phyloP scores from a whole-genome alignment of 1,140 invertebrate genomes.

The Orius laevigatus region DNA sequence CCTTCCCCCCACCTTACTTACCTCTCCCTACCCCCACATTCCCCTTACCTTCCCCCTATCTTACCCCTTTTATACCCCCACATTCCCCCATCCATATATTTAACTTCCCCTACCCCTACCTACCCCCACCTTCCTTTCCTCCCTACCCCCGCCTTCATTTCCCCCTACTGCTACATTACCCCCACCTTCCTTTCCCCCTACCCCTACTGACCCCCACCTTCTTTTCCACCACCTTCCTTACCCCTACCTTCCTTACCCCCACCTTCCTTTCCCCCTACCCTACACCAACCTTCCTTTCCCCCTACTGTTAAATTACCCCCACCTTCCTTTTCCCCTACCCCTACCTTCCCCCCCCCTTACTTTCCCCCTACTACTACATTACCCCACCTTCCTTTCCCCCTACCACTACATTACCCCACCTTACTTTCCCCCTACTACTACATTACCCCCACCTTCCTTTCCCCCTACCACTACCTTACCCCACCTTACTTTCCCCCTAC shows the following conservation, averaged over 20 bases:
- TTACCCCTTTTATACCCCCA: too few relatives aligned
- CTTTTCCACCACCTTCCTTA: slow-evolving; percentile 25
- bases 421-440: slow-evolving; percentile 15
- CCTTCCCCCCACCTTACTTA: too few relatives aligned
- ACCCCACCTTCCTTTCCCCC: neutral
- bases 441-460: slow-evolving; percentile 11
- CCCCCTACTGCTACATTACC: too few relatives aligned
- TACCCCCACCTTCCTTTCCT: too few relatives aligned
- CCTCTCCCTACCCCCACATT: slow-evolving; percentile 9
- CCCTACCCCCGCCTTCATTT: too few relatives aligned
- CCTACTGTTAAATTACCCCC: too few relatives aligned
- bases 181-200: too few relatives aligned
- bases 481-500: neutral
- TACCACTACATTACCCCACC: neutral
- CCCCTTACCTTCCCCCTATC: slow-evolving; percentile 19
- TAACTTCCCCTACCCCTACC: too few relatives aligned
- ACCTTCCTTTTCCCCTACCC: too few relatives aligned
- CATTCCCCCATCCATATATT: too few relatives aligned
- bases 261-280: slow-evolving; percentile 1
- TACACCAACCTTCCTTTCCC: neutral
- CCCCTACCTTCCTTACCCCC: too few relatives aligned
- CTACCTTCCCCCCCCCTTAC: too few relatives aligned
- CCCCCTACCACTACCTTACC: slow-evolving; percentile 14
- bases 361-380: neutral
- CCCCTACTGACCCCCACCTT: slow-evolving; percentile 19